Evolutionary conservation across 2,888 invertebrate genomes (phyloP), one percentile per base, ranked within the genome.

Genomic region (Trachelus iudaicus): DNA sequence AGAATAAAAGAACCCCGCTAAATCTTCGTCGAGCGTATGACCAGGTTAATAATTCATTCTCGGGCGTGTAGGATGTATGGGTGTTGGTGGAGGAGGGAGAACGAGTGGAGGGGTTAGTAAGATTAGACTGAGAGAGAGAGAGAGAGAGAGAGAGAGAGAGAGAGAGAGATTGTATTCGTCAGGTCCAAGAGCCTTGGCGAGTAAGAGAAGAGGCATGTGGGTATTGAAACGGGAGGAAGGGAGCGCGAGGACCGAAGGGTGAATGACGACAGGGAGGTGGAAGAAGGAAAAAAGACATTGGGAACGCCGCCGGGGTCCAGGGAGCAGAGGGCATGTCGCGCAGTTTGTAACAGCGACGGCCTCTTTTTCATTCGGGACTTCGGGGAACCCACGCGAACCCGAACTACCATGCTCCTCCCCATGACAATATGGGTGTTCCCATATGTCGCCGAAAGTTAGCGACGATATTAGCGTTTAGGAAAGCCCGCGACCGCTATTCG

Each of bases 401-500:
- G 12, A 69, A 69, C 69, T 69, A 69, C 69, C 33, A 69, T 69
- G 33, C 68, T 35, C 31, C n/a, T n/a, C n/a, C n/a, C n/a, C 69
- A 9, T 69, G 73, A 73, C 33, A 76, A 71, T 34, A 69, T 75
- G 78, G 78, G 73, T 71, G 76, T 68, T 35, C 75, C 80, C 83
- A 82, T 80, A 79, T 83, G 83, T 82, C 80, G 79, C 81, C 80
- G 40, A 84, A 84, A 83, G 82, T 83, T 80, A 81, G 80, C 77
- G 75, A 33, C 73, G 79, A 75, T 76, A 31, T 76, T 35, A 35
- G 31, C 37, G 69, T 76, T 15, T 15, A 76, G n/a, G 15, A 15
- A 15, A 69, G 34, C 35, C 35, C 34, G 23, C 33, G 33, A 15
- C 69, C 15, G n/a, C 69, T 69, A 69, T 69, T 69, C 69, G 69